Base-by-base conservation (phyloP, 1,140 invertebrate species). In the Oppia nitens region DNA sequence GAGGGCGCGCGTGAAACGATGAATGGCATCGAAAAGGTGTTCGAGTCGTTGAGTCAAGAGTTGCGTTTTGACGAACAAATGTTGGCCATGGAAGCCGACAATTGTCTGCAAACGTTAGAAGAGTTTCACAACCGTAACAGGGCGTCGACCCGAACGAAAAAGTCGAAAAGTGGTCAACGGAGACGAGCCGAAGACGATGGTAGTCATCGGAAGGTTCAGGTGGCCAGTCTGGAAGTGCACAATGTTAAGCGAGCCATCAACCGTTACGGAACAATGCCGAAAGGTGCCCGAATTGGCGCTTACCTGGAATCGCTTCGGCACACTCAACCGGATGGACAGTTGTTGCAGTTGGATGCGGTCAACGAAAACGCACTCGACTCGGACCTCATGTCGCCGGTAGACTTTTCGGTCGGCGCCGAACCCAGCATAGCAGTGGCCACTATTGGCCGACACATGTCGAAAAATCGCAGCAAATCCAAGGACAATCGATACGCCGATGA, bases 191-290 rank as follows among this genome's bases (percentile, higher is more conserved):
- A 61, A 6, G 17, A 9, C 21, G 58, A 60, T 26, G 56, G 29
- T 26, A 59, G 60, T 9, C 32, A 48, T 20, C 64, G 62, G 72
- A 76, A 79, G 63, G 80, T 85, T 21, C 75, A 76, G 57, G 85
- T 92, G 55, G 87, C 86, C 62, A 86, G 90, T 17, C 75, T 97
- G 60, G 92, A 96, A 74, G 90, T 94, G 62, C 87, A 94, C 72
- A 96, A 96, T 77, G 90, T 97, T 55, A 87, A 92, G 67, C 81
- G 88, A 64, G 90, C 90, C 4, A 94, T 95, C 57, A 94, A 90
- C 73, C 79, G 89, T n/a, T 97, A 95, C 70, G 93, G 93, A 3
- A 97, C 94, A 12, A 69, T 92, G 59, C 93, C 93, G 0, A 98
- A 97, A 74, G 89, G 87, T 51, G 87, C 89, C 14, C 78, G 92